A percentile compares a stretch with the other conserved stretches of the same genome.
phyloP scores from a whole-genome alignment of 1,140 invertebrate species.

The Drosophila micromelanica region DNA sequence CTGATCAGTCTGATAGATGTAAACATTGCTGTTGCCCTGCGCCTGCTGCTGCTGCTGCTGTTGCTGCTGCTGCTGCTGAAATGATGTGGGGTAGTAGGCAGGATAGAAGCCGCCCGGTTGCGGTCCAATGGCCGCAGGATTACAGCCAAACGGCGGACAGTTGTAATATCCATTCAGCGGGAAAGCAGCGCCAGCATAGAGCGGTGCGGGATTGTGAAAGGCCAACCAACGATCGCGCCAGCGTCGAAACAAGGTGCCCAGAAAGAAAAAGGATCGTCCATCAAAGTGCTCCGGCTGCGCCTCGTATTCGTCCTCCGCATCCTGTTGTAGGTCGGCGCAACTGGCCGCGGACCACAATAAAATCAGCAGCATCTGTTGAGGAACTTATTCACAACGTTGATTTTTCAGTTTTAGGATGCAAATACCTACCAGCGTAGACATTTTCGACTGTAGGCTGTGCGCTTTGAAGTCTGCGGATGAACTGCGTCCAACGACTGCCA shows the following conservation, averaged over 20 bases:
- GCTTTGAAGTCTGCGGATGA: conserved; percentile 11
- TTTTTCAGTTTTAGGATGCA: background rate
- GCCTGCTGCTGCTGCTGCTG: conserved; percentile 48
- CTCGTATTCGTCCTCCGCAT: conserved; percentile 11
- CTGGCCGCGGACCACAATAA: conserved; percentile 28
- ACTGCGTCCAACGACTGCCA: conserved; percentile 13
- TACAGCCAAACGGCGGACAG: conserved; percentile 61
- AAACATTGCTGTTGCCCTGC: conserved; percentile 69
- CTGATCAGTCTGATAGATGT: conserved; percentile 70
- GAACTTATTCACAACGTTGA: background rate
- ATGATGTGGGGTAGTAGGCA: conserved; percentile 22
- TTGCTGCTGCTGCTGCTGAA: conserved; percentile 20
- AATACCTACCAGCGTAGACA: conserved; percentile 20
- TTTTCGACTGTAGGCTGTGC: conserved; percentile 17
- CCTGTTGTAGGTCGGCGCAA: conserved; percentile 11
- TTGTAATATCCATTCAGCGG: conserved; percentile 66
- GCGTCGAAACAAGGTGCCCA: conserved; percentile 63
- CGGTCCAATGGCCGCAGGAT: conserved; percentile 51
- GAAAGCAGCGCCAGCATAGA: conserved; percentile 61
- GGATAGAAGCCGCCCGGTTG: conserved; percentile 62
- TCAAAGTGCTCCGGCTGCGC: conserved; percentile 34
- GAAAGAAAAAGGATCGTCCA: conserved; percentile 62
- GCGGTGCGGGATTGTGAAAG: conserved; percentile 51
- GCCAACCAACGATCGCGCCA: conserved; percentile 72
- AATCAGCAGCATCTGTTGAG: conserved; percentile 12